These are phyloP conservation scores for Petrocephalus sullivani DNA, from an alignment of 2,797 vertebrate genomes.

Conservation along the genomic window DNA sequence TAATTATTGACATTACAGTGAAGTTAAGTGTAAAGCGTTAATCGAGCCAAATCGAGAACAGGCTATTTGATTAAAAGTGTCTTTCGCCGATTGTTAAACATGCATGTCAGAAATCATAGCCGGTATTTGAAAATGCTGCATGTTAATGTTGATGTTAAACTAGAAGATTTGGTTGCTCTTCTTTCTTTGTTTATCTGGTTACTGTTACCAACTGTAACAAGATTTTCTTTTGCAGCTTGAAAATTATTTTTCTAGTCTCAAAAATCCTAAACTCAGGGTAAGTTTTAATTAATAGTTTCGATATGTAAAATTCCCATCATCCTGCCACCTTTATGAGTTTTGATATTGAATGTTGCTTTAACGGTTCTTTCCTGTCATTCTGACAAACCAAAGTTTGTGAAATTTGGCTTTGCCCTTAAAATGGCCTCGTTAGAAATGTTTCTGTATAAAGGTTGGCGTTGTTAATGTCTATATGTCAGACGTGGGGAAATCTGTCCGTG, in stretches of 20 bases:
- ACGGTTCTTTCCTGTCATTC: background rate
- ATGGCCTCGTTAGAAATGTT: background rate
- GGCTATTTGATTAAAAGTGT: background rate
- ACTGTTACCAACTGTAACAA: background rate
- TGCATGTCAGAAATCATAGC: background rate
- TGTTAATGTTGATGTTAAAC: background rate
- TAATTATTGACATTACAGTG: background rate
- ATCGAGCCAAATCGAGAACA: background rate
- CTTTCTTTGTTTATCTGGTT: background rate
- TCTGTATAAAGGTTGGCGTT: background rate
- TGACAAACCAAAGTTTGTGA: background rate
- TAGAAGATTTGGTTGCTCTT: background rate
- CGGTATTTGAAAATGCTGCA: background rate
- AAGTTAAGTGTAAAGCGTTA: background rate
- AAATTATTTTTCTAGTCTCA: constrained; percentile 99
- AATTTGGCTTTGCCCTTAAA: background rate
- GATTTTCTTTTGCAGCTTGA: constrained; percentile 78
- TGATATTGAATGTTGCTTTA: background rate
- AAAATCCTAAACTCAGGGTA: constrained; percentile 99
- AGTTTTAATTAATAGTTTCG: constrained; percentile 48
- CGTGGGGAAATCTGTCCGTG: background rate
- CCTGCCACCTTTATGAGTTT: background rate
- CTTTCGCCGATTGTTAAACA: background rate
- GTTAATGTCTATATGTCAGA: background rate
- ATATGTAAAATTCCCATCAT: background rate